phyloP scores from a whole-genome alignment of 2,888 invertebrate species.

The Antheraea assamensis region DNA sequence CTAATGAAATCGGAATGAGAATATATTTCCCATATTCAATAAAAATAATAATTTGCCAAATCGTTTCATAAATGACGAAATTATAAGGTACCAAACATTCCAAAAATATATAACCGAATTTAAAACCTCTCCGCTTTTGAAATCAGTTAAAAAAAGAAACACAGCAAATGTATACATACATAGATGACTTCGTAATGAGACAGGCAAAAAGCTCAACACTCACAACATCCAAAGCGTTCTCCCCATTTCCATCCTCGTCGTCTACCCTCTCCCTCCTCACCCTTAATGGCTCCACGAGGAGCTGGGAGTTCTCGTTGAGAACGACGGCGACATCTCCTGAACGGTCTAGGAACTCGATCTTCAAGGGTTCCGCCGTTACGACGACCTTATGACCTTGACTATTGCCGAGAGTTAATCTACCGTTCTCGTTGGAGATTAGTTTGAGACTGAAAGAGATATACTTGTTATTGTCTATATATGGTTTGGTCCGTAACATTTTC shows the following conservation, averaged over 20 bases:
- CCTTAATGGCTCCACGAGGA: conserved; percentile 95
- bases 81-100: no score
- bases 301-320: conserved; percentile 93
- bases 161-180: not conserved
- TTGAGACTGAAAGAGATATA: conserved; percentile 53
- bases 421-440: conserved; percentile 59
- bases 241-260: conserved; percentile 59
- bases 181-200: no score
- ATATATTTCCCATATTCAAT: no score
- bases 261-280: conserved; percentile 81
- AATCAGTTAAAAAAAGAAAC: no score
- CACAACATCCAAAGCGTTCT: conserved; percentile 55
- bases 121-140: no score
- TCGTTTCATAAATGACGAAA: no score
- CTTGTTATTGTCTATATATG: not conserved
- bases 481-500: no score
- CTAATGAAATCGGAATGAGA: no score
- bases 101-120: no score
- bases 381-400: conserved; percentile 74
- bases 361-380: conserved; percentile 89
- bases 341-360: conserved; percentile 89
- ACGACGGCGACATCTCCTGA: conserved; percentile 87
- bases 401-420: conserved; percentile 59
- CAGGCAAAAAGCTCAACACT: conserved; percentile 44
- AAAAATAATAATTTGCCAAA: no score